Conservation (phyloP, 2,888 invertebrate species). For the Chymomyza fuscimana region DNA sequence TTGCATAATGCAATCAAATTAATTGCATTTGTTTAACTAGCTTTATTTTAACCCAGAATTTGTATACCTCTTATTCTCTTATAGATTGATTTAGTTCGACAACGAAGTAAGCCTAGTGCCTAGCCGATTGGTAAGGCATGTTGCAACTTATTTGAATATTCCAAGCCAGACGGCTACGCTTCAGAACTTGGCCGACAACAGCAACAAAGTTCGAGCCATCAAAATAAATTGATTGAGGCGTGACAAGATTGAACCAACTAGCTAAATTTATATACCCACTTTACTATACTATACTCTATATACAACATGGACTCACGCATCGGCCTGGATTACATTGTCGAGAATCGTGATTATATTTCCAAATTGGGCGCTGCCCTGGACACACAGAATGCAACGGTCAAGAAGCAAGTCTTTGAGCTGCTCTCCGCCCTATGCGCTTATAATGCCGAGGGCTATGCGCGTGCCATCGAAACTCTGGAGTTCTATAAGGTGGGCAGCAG, state of each 20-base stretch:
- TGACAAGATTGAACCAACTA: conserved; percentile 23
- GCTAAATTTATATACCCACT: background rate
- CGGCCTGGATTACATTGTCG: conserved; percentile 96
- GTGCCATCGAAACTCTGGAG: conserved; percentile 93
- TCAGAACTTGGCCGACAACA: background rate
- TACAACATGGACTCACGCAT: conserved; percentile 91
- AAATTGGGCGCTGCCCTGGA: conserved; percentile 96
- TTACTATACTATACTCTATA: background rate
- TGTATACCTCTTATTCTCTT: conserved; percentile 21
- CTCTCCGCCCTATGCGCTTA: conserved; percentile 96
- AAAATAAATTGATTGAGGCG: conserved; percentile 17
- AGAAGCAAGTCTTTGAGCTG: conserved; percentile 97
- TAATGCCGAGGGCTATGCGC: conserved; percentile 92
- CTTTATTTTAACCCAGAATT: conserved; percentile 9
- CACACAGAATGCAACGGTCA: conserved; percentile 93
- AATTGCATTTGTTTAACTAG: background rate
- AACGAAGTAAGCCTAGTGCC: background rate
- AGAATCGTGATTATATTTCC: conserved; percentile 94
- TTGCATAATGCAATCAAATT: conserved; percentile 49
- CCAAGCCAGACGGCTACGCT: conserved; percentile 44
- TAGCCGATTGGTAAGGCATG: conserved; percentile 59
- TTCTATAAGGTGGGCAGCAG: conserved; percentile 89
- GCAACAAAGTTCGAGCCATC: background rate
- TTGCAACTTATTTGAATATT: conserved; percentile 61
- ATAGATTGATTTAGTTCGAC: conserved; percentile 50